Evolutionary conservation across 2,888 invertebrate species (phyloP).

Genomic region (Embidobia sp.): DNA sequence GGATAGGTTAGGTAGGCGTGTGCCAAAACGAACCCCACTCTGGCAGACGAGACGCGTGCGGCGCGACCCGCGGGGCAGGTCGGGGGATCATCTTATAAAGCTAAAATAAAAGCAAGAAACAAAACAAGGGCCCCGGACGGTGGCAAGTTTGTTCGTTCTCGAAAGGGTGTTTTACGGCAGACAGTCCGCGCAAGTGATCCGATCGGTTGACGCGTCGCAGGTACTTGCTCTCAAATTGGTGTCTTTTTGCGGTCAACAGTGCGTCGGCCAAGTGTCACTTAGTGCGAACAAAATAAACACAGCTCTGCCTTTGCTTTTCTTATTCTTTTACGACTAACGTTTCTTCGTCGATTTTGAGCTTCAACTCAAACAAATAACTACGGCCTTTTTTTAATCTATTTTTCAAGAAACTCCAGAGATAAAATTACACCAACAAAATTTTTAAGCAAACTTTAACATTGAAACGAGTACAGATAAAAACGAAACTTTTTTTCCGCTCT

Average conservation of each 20-base stretch:
- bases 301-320: too few species aligned
- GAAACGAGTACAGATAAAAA: too few species aligned
- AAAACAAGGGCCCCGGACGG: slow-evolving; percentile 71
- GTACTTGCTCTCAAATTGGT: slow-evolving; percentile 67
- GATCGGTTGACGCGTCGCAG: slow-evolving; percentile 69
- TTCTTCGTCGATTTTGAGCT: too few species aligned
- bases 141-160: slow-evolving; percentile 63
- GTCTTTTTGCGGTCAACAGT: slow-evolving; percentile 10
- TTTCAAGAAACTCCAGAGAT: too few species aligned
- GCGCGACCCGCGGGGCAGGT: slow-evolving; percentile 57
- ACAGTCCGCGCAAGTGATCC: slow-evolving; percentile 72
- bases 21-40: slow-evolving; percentile 61
- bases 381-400: too few species aligned
- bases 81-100: slow-evolving; percentile 72
- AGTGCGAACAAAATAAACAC: slow-evolving; percentile 5
- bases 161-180: slow-evolving; percentile 69
- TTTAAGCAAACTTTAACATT: too few species aligned
- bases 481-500: neutral
- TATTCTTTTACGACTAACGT: too few species aligned
- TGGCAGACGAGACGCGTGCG: neutral
- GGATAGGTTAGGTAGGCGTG: too few species aligned
- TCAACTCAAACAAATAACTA: too few species aligned
- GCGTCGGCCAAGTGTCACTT: too few species aligned
- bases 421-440: too few species aligned
- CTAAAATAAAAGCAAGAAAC: slow-evolving; percentile 78